These are phyloP conservation scores for Sebastes fasciatus DNA, from an alignment of 2,113 vertebrate genomes.

Conservation along the genomic window DNA sequence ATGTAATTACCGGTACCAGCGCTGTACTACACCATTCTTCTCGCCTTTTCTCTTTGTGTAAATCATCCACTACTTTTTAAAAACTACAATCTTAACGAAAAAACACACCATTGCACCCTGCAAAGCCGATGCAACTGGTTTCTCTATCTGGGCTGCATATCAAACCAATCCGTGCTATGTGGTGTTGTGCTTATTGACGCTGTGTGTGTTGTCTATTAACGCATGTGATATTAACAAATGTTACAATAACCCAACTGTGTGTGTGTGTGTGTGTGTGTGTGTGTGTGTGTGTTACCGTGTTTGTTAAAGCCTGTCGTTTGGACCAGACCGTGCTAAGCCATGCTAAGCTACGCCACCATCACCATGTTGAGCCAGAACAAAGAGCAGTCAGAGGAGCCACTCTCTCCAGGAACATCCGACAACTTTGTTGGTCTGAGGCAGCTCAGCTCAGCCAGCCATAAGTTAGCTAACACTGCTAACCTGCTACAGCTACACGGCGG, in stretches of 20 bases:
- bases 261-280: too few species aligned
- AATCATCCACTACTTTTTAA: constrained; percentile 10
- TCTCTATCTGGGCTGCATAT: neutral
- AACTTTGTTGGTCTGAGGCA: constrained; percentile 75
- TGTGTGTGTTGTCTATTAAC: constrained; percentile 4
- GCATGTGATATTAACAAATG: constrained; percentile 22
- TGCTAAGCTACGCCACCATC: constrained; percentile 65
- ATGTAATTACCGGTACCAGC: neutral
- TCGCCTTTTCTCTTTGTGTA: constrained; percentile 29
- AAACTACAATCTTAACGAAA: neutral
- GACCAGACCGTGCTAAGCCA: constrained; percentile 37
- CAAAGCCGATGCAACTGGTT: constrained; percentile 47
- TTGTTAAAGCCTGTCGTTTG: constrained; percentile 10
- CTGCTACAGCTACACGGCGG: constrained; percentile 40
- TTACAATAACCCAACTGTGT: constrained; percentile 12
- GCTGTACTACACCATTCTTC: constrained; percentile 1
- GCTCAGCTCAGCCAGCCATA: constrained; percentile 47
- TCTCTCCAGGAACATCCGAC: constrained; percentile 76
- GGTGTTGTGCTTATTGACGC: neutral
- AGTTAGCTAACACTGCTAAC: constrained; percentile 68
- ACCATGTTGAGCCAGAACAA: constrained; percentile 76
- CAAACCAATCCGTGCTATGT: neutral
- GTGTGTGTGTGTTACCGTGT: neutral
- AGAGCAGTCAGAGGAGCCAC: constrained; percentile 69
- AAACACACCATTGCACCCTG: neutral